These are phyloP conservation scores for Antechinus flavipes DNA, from an alignment of 2,113 vertebrate species.

Conservation along the genomic window DNA sequence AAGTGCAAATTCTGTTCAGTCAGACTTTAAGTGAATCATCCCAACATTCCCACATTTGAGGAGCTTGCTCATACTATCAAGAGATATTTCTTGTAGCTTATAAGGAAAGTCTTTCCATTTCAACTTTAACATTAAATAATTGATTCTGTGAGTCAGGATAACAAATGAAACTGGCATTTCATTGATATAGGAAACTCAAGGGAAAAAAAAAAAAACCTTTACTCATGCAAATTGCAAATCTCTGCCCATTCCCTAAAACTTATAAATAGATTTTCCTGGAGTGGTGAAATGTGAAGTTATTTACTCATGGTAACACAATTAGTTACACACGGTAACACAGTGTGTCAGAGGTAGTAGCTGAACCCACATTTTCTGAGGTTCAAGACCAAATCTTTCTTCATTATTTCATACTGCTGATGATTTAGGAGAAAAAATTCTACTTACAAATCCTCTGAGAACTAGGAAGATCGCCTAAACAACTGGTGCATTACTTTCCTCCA, in stretches of 20 bases:
- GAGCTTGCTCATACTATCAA: neutral
- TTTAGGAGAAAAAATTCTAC: neutral
- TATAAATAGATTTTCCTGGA: neutral
- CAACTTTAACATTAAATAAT: neutral
- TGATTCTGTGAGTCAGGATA: neutral
- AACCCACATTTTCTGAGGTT: neutral
- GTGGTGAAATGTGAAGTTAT: neutral
- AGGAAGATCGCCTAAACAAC: neutral
- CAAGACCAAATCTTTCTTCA: neutral
- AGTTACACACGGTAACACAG: neutral
- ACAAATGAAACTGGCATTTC: neutral
- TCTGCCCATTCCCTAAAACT: neutral
- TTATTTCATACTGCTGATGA: neutral
- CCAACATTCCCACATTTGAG: neutral
- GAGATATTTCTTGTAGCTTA: neutral
- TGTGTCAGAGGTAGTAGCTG: neutral
- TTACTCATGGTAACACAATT: neutral
- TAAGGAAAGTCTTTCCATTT: neutral
- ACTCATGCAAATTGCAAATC: neutral
- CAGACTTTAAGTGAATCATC: neutral
- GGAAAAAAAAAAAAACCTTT: neutral
- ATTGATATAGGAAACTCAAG: neutral
- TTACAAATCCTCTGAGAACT: neutral
- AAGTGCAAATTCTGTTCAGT: neutral
- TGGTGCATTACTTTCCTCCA: neutral